Evolutionary conservation across 2,888 invertebrate species (phyloP).

Genomic region (Eumerus sabulonum): DNA sequence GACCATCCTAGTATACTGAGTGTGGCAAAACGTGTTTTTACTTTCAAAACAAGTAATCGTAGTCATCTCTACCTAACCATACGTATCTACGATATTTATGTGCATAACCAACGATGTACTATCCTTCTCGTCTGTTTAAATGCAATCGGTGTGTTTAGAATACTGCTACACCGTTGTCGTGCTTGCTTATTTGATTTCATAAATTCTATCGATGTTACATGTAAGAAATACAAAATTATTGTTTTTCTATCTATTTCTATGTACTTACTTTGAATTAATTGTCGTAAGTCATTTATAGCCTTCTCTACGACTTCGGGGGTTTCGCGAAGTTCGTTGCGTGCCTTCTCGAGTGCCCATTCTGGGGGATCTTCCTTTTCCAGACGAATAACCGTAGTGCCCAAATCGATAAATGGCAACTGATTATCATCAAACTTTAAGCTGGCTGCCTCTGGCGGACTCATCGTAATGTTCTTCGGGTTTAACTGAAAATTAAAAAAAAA

Average conservation of each 20-base stretch:
- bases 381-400: constrained; percentile 82
- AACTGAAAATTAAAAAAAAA: background rate
- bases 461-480: constrained; percentile 7
- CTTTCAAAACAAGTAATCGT: background rate
- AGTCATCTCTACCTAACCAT: no score
- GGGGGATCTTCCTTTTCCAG: constrained; percentile 83
- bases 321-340: constrained; percentile 85
- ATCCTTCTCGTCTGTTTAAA: no score
- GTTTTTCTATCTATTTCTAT: no score
- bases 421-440: constrained; percentile 81
- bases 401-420: constrained; percentile 82
- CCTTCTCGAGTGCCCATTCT: constrained; percentile 82
- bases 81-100: no score
- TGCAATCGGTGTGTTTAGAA: no score
- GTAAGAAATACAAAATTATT: no score
- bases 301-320: constrained; percentile 83
- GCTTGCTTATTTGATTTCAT: no score
- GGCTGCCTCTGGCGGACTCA: constrained; percentile 56
- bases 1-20: background rate
- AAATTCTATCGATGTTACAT: no score
- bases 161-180: no score
- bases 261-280: constrained; percentile 80
- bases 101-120: no score
- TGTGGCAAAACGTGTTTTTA: constrained; percentile 12
- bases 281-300: constrained; percentile 81